Conservation (phyloP, 2,888 invertebrate genomes). For the Ichneumoninae sp. region DNA sequence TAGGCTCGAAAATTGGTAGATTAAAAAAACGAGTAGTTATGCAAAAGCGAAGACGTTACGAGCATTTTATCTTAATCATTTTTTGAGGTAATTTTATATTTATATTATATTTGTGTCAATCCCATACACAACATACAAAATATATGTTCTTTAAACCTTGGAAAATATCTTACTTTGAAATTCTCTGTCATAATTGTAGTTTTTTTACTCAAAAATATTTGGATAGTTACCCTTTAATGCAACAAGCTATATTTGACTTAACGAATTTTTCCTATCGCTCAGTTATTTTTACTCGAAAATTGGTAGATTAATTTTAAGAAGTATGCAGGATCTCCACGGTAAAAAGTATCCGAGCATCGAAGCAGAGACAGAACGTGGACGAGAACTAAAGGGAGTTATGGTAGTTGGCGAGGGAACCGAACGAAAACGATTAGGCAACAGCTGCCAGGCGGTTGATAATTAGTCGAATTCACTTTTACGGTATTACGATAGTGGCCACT, state of each 20-base stretch:
- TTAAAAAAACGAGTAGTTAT: constrained; percentile 78
- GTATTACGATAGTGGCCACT: constrained; percentile 55
- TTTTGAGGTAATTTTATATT: constrained; percentile 66
- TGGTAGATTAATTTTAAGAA: background rate
- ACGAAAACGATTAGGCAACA: constrained; percentile 65
- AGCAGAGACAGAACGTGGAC: background rate
- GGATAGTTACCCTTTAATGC: too few species aligned
- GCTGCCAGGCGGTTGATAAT: constrained; percentile 74
- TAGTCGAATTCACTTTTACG: constrained; percentile 75
- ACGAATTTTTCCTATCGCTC: background rate
- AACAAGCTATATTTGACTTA: background rate
- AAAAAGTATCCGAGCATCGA: background rate
- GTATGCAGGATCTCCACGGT: background rate
- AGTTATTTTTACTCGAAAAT: background rate
- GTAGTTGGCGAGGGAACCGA: constrained; percentile 14
- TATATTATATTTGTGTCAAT: constrained; percentile 44
- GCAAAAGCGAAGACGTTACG: constrained; percentile 73
- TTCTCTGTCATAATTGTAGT: too few species aligned
- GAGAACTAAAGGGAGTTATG: background rate
- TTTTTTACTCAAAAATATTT: too few species aligned
- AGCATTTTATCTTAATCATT: constrained; percentile 67
- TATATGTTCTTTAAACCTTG: background rate
- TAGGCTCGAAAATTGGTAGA: too few species aligned
- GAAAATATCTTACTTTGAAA: constrained; percentile 23
- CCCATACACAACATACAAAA: constrained; percentile 35